Percentiles rank a stretch among this genome's conserved stretches.
phyloP scores from a whole-genome alignment of 2,797 vertebrate genomes.

The Poliocrania exsul region DNA sequence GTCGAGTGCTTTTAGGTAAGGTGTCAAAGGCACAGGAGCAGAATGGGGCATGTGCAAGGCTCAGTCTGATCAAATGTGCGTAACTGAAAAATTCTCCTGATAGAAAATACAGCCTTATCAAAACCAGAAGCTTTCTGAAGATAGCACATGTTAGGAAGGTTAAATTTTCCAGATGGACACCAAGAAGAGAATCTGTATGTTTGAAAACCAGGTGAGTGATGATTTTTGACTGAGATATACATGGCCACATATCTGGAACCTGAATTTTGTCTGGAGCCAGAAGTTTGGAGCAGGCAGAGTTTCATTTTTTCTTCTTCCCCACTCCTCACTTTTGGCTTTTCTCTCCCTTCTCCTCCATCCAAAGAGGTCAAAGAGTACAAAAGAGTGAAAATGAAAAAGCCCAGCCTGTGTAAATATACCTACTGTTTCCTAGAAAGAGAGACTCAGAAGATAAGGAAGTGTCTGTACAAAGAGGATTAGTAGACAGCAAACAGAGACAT shows the following conservation, averaged over 20 bases:
- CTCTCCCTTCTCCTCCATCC: background rate
- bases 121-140: slow-evolving; percentile 3
- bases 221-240: background rate
- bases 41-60: accelerated
- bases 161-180: slow-evolving; percentile 8
- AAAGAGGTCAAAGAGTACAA: background rate
- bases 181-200: background rate
- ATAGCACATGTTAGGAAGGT: background rate
- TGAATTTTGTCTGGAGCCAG: background rate
- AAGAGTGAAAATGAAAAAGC: background rate
- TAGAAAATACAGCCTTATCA: background rate
- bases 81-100: background rate
- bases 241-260: background rate
- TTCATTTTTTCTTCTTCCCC: background rate
- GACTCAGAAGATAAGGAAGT: background rate
- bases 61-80: background rate
- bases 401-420: background rate
- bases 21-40: background rate
- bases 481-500: background rate
- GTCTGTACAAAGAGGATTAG: background rate
- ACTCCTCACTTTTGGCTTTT: background rate
- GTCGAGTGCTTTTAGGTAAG: background rate
- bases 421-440: background rate
- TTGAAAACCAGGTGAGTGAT: background rate
- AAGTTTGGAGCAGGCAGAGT: background rate